Evolutionary conservation across 2,113 vertebrate genomes (phyloP), one percentile per base, ranked within the genome.

Genomic region (Romanogobio albipinnatus): DNA sequence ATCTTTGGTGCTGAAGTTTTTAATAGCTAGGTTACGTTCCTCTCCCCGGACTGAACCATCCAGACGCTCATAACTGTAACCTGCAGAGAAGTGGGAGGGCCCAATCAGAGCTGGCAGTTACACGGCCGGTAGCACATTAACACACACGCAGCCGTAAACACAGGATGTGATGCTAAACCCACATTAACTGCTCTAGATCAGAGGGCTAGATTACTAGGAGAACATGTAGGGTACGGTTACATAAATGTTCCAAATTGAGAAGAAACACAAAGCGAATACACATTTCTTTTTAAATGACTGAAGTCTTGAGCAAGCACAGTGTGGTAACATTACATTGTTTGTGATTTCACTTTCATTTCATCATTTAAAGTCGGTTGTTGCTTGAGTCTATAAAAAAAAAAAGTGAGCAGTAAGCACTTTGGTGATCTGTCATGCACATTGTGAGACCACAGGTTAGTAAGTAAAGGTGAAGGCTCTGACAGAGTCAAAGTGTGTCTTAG

Each of bases 21-120:
- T 98, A 89, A 97, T 95, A 19, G 97, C 96, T 26, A 98, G 93
- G 73, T 97, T 95, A 73, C 97, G 94, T 84, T 99, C 97, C 87
- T 99, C 97, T 22, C 96, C 96, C 33, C 97, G 93, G 71, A 98
- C 94, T 0, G 97, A 99, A 15, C 97, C 97, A 0, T 98, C 97
- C 90, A 99, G 91, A 19, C 97, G 96, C 90, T 99, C 96, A 0
- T 99, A 99, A 92, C 97, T 99, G 84, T 97, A 98, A 58, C 95
- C 97, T 99, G 92, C 85, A 90, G 6, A 64, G 9, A 43, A 76
- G 47, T n/a, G 22, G 26, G 62, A 79, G 24, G 45, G 24, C 22
- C 29, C 77, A 66, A 68, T 85, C 70, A 76, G n/a, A 80, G 26
- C 22, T 64, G 22, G 17, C 39, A n/a, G 73, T 71, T 71, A 66